Conservation (phyloP, 2,888 invertebrate genomes). For the Sarcophaga caerulescens region DNA sequence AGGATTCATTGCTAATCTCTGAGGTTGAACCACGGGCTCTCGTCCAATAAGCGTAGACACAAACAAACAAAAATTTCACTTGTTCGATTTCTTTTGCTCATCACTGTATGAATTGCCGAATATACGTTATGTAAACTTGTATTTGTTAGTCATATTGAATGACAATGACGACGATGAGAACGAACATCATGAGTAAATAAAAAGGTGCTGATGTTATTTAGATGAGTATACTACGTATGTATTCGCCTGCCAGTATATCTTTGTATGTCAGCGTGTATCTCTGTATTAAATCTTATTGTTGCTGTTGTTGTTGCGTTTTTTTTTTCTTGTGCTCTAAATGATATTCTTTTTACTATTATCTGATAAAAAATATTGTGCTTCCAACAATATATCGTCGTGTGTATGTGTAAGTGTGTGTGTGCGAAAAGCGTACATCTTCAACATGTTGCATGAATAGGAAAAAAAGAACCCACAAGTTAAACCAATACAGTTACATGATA, state of each 20-base stretch:
- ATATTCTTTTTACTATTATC: constrained; percentile 58
- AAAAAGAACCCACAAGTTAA: too few relatives aligned
- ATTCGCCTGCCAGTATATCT: background rate
- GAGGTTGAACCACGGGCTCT: too few relatives aligned
- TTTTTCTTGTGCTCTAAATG: background rate
- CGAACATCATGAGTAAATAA: constrained; percentile 43
- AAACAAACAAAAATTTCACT: too few relatives aligned
- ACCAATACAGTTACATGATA: constrained; percentile 42
- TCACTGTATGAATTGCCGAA: constrained; percentile 8
- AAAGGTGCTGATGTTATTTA: constrained; percentile 34
- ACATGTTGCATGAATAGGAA: constrained; percentile 26
- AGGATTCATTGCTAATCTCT: too few relatives aligned
- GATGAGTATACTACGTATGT: background rate
- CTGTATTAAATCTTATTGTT: constrained; percentile 41
- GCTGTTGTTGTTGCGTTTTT: too few relatives aligned
- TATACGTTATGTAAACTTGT: background rate
- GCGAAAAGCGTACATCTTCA: background rate
- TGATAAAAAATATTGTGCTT: constrained; percentile 66
- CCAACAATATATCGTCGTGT: background rate
- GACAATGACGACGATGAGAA: background rate
- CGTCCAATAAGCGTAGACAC: too few relatives aligned
- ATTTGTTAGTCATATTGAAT: constrained; percentile 11
- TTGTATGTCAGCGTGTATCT: background rate
- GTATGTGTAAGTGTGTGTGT: constrained; percentile 8
- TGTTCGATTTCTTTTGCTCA: background rate